Evolutionary conservation across 1,140 invertebrate species (phyloP).

Genomic region (Sitophilus oryzae): DNA sequence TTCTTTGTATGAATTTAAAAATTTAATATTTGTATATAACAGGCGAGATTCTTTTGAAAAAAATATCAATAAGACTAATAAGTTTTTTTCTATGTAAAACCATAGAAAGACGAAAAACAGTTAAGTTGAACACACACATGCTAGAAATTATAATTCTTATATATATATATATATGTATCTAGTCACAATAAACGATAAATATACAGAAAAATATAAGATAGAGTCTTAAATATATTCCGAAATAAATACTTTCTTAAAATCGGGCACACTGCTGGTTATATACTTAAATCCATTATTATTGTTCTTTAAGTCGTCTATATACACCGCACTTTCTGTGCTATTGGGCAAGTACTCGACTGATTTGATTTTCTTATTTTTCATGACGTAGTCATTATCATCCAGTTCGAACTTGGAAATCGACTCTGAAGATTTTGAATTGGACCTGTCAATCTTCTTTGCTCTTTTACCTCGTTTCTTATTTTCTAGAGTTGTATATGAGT

Average conservation of each 20-base stretch:
- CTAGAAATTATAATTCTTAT: too few species aligned
- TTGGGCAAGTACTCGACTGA: constrained; percentile 33
- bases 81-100: not conserved
- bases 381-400: constrained; percentile 1
- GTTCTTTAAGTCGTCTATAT: constrained; percentile 28
- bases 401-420: constrained; percentile 12
- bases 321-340: constrained; percentile 18
- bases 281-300: constrained; percentile 35
- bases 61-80: not conserved
- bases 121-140: not conserved
- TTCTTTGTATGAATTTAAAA: too few species aligned
- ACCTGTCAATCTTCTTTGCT: constrained; percentile 25
- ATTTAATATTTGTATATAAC: too few species aligned
- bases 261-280: constrained; percentile 49
- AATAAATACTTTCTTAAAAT: constrained; percentile 52
- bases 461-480: constrained; percentile 24
- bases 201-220: not conserved
- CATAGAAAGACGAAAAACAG: not conserved
- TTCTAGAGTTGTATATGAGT: constrained; percentile 36
- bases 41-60: not conserved
- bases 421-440: constrained; percentile 27
- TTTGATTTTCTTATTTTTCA: constrained; percentile 28
- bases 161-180: too few species aligned
- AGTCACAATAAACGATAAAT: not conserved
- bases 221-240: constrained; percentile 47